phyloP scores from a whole-genome alignment of 1,140 invertebrate species.

The Bombus affinis region DNA sequence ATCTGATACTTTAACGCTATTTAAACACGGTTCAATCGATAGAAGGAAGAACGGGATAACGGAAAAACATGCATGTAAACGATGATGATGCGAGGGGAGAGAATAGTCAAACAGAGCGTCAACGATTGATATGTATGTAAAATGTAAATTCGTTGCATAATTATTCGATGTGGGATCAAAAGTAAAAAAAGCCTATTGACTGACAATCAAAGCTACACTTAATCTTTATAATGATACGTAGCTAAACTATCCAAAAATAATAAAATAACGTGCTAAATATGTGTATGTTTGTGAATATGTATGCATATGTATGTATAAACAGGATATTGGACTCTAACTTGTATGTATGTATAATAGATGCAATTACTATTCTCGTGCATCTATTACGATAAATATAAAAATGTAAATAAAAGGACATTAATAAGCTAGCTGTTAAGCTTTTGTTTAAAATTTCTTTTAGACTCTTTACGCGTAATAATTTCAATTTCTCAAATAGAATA shows the following conservation, averaged over 20 bases:
- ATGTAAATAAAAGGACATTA: neutral
- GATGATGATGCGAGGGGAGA: too few species aligned
- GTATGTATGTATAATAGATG: neutral
- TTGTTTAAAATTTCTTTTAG: neutral
- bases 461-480: neutral
- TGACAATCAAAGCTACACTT: constrained; percentile 55
- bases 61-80: neutral
- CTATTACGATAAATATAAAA: constrained; percentile 1
- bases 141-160: neutral
- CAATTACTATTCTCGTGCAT: neutral
- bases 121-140: neutral
- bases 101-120: neutral
- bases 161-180: constrained; percentile 39
- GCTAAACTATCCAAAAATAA: neutral
- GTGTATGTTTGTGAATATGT: neutral
- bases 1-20: neutral
- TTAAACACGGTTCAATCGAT: neutral
- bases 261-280: neutral
- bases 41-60: neutral
- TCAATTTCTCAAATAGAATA: neutral
- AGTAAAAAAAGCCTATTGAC: constrained; percentile 14
- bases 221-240: neutral
- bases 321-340: neutral
- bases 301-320: neutral
- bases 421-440: neutral